phyloP scores from a whole-genome alignment of 2,888 invertebrate genomes.

The Leucophenga maculata region DNA sequence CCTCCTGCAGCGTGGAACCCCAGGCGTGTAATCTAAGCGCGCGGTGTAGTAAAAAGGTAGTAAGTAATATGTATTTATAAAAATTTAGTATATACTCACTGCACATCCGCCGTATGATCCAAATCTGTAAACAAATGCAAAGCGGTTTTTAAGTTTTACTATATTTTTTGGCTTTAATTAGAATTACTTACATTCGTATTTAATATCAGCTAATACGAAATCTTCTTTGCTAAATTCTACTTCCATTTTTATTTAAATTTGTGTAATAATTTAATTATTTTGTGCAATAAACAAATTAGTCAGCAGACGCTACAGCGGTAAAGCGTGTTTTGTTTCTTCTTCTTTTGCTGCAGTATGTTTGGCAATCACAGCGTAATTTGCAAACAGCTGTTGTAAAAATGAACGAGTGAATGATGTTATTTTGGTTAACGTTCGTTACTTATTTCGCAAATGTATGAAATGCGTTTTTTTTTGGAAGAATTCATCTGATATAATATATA shows the following conservation, averaged over 20 bases:
- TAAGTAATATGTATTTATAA: not conserved
- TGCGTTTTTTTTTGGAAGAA: no score
- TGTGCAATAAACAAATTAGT: conserved; percentile 2
- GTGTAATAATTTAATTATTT: not conserved
- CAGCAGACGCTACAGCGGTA: not conserved
- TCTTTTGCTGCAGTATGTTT: not conserved
- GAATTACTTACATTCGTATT: conserved; percentile 86
- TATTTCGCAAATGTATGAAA: no score
- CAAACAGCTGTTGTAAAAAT: no score
- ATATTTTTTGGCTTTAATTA: not conserved
- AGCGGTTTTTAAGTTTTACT: not conserved
- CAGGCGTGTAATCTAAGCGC: conserved; percentile 85
- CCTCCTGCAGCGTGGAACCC: conserved; percentile 89
- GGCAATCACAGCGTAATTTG: no score
- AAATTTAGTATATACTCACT: conserved; percentile 89
- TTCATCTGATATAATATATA: no score
- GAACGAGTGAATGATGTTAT: no score
- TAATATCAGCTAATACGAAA: conserved; percentile 77
- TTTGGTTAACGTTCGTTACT: no score
- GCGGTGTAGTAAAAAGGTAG: not conserved
- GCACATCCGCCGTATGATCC: conserved; percentile 99
- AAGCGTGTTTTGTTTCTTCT: conserved; percentile 5
- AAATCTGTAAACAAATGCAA: conserved; percentile 77
- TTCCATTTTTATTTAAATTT: conserved; percentile 60
- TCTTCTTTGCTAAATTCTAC: conserved; percentile 77